Evolutionary conservation across 2,888 invertebrate species (phyloP).

Genomic region (Patella pellucida): DNA sequence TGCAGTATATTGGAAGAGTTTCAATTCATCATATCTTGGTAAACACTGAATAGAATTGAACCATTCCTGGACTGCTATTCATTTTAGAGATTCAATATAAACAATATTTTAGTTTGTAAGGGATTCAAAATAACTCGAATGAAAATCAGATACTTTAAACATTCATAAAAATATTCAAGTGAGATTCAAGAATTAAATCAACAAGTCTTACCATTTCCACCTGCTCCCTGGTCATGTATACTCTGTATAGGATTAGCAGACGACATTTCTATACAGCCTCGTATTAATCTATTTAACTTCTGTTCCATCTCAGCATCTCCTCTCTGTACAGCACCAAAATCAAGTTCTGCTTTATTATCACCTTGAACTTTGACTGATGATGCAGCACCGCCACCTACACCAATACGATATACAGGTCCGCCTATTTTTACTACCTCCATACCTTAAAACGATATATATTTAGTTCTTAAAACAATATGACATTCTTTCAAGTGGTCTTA

Average conservation of each 20-base stretch:
- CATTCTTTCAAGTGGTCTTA: background rate
- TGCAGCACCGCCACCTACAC: slow-evolving; percentile 98
- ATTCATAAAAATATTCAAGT: too few species aligned
- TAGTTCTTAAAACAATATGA: background rate
- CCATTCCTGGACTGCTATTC: too few species aligned
- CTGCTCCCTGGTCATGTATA: slow-evolving; percentile 99
- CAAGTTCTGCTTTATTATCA: slow-evolving; percentile 84
- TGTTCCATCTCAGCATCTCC: slow-evolving; percentile 99
- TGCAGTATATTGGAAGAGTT: too few species aligned
- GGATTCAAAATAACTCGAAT: too few species aligned
- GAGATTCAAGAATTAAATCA: background rate
- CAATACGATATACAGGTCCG: slow-evolving; percentile 97
- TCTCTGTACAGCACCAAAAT: slow-evolving; percentile 97
- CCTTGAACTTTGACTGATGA: slow-evolving; percentile 96
- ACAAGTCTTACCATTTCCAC: slow-evolving; percentile 78
- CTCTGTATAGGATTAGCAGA: slow-evolving; percentile 86
- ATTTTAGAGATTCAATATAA: too few species aligned
- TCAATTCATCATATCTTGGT: too few species aligned
- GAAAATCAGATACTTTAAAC: too few species aligned
- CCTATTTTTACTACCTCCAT: slow-evolving; percentile 95
- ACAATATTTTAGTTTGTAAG: too few species aligned
- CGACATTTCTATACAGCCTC: slow-evolving; percentile 89
- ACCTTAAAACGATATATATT: slow-evolving; percentile 73
- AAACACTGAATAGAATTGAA: too few species aligned
- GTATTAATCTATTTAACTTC: slow-evolving; percentile 92